Evolutionary conservation across 2,888 invertebrate species (phyloP).

Genomic region (Pteria penguin): DNA sequence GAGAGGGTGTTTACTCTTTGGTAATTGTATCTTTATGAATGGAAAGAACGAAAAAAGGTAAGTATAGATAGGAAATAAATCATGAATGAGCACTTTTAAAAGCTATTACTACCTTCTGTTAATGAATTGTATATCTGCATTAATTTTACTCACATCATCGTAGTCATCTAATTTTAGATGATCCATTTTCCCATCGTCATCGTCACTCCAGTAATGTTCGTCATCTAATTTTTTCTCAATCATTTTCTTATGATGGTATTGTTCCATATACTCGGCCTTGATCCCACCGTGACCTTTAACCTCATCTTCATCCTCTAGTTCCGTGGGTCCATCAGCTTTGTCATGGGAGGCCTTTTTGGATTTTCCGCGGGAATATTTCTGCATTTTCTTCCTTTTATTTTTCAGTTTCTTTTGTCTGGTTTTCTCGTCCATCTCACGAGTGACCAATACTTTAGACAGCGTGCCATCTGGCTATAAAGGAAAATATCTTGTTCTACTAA

Average conservation of each 20-base stretch:
- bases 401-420: constrained; percentile 32
- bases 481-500: neutral
- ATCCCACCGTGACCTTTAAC: neutral
- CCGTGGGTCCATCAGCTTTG: constrained; percentile 9
- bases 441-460: constrained; percentile 52
- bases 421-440: constrained; percentile 54
- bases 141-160: constrained; percentile 30
- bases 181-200: constrained; percentile 9
- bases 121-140: too few relatives aligned
- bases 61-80: too few relatives aligned
- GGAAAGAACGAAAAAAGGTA: too few relatives aligned
- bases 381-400: constrained; percentile 7
- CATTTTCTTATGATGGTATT: constrained; percentile 58
- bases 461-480: constrained; percentile 41
- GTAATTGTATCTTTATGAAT: too few relatives aligned
- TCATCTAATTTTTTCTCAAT: constrained; percentile 59
- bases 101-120: too few relatives aligned
- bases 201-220: constrained; percentile 58
- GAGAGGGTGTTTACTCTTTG: too few relatives aligned
- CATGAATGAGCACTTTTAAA: too few relatives aligned
- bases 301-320: constrained; percentile 4
- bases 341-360: constrained; percentile 22
- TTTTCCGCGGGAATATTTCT: constrained; percentile 7
- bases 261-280: constrained; percentile 51
- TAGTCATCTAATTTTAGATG: constrained; percentile 6